Conservation (phyloP, 1,140 invertebrate species). For the Macrostomum lignano region DNA sequence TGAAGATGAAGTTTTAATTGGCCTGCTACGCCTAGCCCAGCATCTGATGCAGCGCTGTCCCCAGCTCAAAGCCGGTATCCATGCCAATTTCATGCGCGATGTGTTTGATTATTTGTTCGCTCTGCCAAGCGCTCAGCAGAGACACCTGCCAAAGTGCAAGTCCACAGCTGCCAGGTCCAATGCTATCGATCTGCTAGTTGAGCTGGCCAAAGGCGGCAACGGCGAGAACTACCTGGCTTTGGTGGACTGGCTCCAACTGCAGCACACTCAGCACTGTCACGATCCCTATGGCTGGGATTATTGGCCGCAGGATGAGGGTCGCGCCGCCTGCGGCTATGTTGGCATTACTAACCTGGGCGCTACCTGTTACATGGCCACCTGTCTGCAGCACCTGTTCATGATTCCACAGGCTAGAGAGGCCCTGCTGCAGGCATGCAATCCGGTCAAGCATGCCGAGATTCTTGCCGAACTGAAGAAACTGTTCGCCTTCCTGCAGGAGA, state of each 20-base stretch:
- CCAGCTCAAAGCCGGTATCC: too few species aligned
- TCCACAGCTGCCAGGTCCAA: constrained; percentile 53
- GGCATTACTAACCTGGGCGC: constrained; percentile 76
- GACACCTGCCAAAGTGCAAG: constrained; percentile 67
- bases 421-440: constrained; percentile 37
- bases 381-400: constrained; percentile 83
- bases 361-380: constrained; percentile 83
- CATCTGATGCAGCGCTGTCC: too few species aligned
- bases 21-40: too few species aligned
- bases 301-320: constrained; percentile 1
- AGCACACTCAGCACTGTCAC: too few species aligned
- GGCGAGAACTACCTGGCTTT: too few species aligned
- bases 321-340: constrained; percentile 42
- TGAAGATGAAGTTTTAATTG: too few species aligned
- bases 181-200: constrained; percentile 59
- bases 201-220: constrained; percentile 48
- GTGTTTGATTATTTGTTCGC: constrained; percentile 62
- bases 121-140: constrained; percentile 47
- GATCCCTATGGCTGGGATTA: too few species aligned
- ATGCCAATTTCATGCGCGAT: too few species aligned
- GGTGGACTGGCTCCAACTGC: too few species aligned
- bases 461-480: constrained; percentile 47
- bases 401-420: constrained; percentile 60
- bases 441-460: too few species aligned
- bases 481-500: constrained; percentile 75